Evolutionary conservation across 2,113 vertebrate species (phyloP), one percentile per base, ranked within the genome.

Genomic region (Syngnathus typhle): DNA sequence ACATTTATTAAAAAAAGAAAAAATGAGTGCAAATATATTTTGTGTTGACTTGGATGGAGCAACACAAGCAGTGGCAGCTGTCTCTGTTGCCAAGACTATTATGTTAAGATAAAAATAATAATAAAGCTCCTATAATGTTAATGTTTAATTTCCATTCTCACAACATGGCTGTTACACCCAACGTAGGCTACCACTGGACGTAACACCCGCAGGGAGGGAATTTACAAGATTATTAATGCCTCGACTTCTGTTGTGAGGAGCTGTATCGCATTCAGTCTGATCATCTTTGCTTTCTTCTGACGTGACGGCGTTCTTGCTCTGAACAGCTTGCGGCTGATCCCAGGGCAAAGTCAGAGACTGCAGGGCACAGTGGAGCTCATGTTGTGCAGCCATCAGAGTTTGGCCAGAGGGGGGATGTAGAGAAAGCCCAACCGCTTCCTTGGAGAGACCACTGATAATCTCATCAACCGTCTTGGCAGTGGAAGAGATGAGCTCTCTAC

Each of bases 151-250:
- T 58, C 27, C 55, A 18, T 1, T 58, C 27, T 36, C 55, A 32
- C 13, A 61, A 12, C 21, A 60, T 61, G 4, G 21, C 5, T 16
- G 47, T 92, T 88, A 98, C 8, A 97, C 93, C 94, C 95, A 98
- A 39, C 89, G 89, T 58, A 88, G 81, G 69, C 83, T 88, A 41
- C 64, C 60, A 41, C 85, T 75, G 19, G 69, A 67, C 0, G 38
- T 54, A 52, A 70, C 56, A 32, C 71, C 83, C 21, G 82, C 66
- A 39, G 67, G 79, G 6, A 88, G 71, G 15, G 81, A 70, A 15
- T 77, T 80, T 10, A 89, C 68, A 0, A 54, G 47, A 79, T 92
- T 90, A 39, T 85, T 86, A 37, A 86, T 72, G 0, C 65, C 73
- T 64, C 75, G 87, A 63, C 13, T 60, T 69, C 67, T 79, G 54